phyloP scores from a whole-genome alignment of 2,113 vertebrate species.

The Reinhardtius hippoglossoides region DNA sequence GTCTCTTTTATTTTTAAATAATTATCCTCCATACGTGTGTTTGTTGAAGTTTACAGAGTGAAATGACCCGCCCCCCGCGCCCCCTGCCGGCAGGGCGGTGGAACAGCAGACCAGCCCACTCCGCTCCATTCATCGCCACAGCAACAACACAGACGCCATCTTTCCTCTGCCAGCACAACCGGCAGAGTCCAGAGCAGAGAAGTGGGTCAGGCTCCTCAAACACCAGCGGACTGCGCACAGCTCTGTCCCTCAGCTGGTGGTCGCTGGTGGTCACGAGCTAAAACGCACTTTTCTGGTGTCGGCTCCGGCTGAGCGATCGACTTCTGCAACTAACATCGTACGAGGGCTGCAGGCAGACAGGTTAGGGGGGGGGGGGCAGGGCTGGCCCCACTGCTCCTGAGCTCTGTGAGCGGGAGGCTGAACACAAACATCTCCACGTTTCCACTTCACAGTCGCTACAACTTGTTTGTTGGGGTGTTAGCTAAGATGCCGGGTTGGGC shows the following conservation, averaged over 20 bases:
- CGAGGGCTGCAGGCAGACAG: conserved; percentile 46
- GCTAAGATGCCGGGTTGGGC: neutral
- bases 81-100: conserved; percentile 37
- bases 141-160: conserved; percentile 74
- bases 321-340: conserved; percentile 34
- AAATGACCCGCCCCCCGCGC: neutral
- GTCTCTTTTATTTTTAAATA: too few species aligned
- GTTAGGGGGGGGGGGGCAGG: conserved; percentile 20
- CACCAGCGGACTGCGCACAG: conserved; percentile 11
- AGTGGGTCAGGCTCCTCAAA: conserved; percentile 65
- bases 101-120: conserved; percentile 39
- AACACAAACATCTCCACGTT: neutral
- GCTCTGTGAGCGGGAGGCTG: neutral
- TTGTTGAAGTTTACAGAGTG: too few species aligned
- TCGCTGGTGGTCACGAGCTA: conserved; percentile 47
- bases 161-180: conserved; percentile 52
- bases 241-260: neutral
- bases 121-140: conserved; percentile 33
- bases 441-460: neutral
- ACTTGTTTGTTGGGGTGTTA: conserved; percentile 13
- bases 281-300: conserved; percentile 70
- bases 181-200: conserved; percentile 47
- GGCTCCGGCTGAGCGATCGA: conserved; percentile 75
- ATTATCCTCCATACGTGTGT: too few species aligned
- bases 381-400: neutral